These are phyloP conservation scores for Drosophila kambysellisi DNA, from an alignment of 2,888 invertebrate genomes.

Conservation along the genomic window DNA sequence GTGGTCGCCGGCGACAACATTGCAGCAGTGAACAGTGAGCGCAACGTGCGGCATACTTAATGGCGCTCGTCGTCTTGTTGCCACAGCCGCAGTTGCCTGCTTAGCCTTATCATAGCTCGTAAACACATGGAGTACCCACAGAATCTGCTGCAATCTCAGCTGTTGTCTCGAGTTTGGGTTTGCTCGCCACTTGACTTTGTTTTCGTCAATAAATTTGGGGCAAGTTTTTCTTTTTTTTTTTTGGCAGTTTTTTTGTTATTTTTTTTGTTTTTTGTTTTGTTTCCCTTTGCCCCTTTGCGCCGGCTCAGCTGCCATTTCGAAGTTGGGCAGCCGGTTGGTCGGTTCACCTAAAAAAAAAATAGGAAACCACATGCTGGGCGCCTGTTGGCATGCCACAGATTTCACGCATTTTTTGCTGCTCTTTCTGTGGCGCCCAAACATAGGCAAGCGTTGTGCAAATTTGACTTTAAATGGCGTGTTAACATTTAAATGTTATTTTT, in stretches of 20 bases:
- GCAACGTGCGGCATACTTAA: slow-evolving; percentile 72
- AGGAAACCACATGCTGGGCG: slow-evolving; percentile 67
- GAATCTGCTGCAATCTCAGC: slow-evolving; percentile 56
- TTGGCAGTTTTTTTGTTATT: slow-evolving; percentile 18
- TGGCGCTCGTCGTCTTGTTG: slow-evolving; percentile 38
- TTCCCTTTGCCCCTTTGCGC: slow-evolving; percentile 10
- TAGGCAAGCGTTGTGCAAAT: slow-evolving; percentile 60
- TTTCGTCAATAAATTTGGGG: slow-evolving; percentile 74
- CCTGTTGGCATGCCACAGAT: slow-evolving; percentile 68
- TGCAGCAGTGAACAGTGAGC: slow-evolving; percentile 43
- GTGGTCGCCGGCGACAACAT: slow-evolving; percentile 62
- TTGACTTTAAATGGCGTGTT: slow-evolving; percentile 79
- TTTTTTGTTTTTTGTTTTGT: neutral
- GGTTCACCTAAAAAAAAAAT: neutral
- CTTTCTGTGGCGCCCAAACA: slow-evolving; percentile 35
- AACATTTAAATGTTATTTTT: slow-evolving; percentile 79
- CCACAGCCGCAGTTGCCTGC: slow-evolving; percentile 24
- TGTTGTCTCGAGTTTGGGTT: slow-evolving; percentile 33
- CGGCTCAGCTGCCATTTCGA: slow-evolving; percentile 51
- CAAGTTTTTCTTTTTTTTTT: slow-evolving; percentile 43
- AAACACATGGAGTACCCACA: slow-evolving; percentile 66
- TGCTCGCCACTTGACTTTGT: slow-evolving; percentile 71
- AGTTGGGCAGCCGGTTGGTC: slow-evolving; percentile 17
- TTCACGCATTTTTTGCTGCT: slow-evolving; percentile 26
- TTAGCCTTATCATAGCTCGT: slow-evolving; percentile 72